Evolutionary conservation across 2,888 invertebrate genomes (phyloP).

Genomic region (Agrilus mali): DNA sequence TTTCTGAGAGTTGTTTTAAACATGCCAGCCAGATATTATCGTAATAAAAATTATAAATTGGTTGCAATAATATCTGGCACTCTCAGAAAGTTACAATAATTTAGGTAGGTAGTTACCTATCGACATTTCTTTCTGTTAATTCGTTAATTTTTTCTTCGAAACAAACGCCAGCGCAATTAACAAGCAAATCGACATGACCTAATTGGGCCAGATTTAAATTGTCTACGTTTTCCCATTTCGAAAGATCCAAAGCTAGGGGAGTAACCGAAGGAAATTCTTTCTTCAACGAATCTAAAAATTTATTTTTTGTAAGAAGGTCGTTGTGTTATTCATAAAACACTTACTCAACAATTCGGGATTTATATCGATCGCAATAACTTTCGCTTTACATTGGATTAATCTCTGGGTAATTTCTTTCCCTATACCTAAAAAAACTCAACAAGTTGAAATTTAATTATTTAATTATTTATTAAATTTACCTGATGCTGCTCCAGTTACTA

Average conservation of each 20-base stretch:
- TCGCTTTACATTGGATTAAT: too few species aligned
- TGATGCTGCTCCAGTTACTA: too few species aligned
- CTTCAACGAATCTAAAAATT: slow-evolving; percentile 24
- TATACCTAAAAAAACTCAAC: slow-evolving; percentile 15
- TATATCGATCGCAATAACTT: too few species aligned
- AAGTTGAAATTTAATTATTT: too few species aligned
- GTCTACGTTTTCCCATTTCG: slow-evolving; percentile 48
- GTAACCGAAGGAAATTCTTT: slow-evolving; percentile 35
- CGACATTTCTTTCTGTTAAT: neutral
- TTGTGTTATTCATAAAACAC: neutral
- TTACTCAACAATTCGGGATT: too few species aligned
- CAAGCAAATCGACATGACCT: neutral
- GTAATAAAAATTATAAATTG: neutral
- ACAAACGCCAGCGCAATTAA: neutral
- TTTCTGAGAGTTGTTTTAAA: too few species aligned
- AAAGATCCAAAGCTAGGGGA: slow-evolving; percentile 55
- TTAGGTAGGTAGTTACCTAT: neutral
- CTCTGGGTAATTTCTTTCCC: too few species aligned
- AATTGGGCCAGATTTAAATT: neutral
- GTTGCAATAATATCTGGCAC: too few species aligned
- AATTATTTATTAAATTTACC: neutral
- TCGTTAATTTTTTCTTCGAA: neutral
- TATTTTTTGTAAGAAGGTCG: too few species aligned
- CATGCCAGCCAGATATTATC: too few species aligned
- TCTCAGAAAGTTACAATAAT: too few species aligned